Conservation (phyloP, 1,140 invertebrate genomes). For the Halictus rubicundus region DNA sequence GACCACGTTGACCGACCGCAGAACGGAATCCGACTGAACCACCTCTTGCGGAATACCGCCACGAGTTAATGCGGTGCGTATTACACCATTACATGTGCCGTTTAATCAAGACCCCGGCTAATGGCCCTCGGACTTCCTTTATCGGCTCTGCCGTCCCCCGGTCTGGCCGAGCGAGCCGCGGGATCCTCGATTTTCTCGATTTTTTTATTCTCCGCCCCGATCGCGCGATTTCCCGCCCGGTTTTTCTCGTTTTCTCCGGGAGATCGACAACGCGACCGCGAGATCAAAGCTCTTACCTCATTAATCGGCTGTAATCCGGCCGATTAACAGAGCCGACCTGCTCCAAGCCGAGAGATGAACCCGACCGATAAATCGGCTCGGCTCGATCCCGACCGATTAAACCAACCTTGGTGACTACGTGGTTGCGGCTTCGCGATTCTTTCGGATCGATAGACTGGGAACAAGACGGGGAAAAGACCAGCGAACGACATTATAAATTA, state of each 20-base stretch:
- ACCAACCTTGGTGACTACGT: conserved; percentile 7
- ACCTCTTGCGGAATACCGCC: conserved; percentile 69
- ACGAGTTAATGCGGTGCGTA: conserved; percentile 55
- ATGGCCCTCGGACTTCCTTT: conserved; percentile 42
- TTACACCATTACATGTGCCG: conserved; percentile 71
- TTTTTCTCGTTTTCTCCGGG: neutral
- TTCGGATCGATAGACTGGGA: neutral
- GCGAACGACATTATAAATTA: neutral
- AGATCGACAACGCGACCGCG: neutral
- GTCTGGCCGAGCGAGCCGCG: neutral
- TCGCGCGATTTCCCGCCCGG: neutral
- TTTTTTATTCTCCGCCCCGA: neutral
- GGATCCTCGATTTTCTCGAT: neutral
- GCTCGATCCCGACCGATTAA: conserved; percentile 16
- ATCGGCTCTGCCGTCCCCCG: conserved; percentile 31
- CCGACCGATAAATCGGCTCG: conserved; percentile 6
- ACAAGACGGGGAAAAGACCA: neutral
- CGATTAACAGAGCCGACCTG: conserved; percentile 16
- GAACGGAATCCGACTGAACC: conserved; percentile 68
- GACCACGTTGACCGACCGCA: conserved; percentile 54
- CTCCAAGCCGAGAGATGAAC: conserved; percentile 7
- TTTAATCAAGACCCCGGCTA: conserved; percentile 62
- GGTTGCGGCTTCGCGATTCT: neutral
- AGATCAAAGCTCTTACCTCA: neutral
- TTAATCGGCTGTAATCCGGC: neutral